These are phyloP conservation scores for Progne subis DNA, from an alignment of 2,113 vertebrate genomes.

Conservation along the genomic window DNA sequence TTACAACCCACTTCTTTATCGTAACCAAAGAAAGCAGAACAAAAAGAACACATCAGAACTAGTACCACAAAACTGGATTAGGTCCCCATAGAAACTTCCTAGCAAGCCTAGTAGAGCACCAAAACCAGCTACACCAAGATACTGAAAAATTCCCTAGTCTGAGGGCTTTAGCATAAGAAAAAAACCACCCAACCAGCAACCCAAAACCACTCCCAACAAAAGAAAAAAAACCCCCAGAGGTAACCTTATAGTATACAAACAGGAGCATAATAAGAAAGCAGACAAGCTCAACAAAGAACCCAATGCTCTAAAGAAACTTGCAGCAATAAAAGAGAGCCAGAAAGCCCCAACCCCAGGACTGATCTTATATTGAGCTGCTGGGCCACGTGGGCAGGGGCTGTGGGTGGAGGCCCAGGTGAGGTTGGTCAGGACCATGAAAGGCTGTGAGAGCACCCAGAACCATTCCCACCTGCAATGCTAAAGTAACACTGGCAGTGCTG, in stretches of 20 bases:
- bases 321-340: fast-evolving
- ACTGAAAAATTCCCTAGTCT: fast-evolving
- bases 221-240: no score
- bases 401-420: not conserved
- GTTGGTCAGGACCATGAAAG: not conserved
- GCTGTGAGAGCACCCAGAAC: not conserved
- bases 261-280: no score
- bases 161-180: not conserved
- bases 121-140: not conserved
- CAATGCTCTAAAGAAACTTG: fast-evolving
- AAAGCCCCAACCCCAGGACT: fast-evolving
- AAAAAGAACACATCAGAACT: not conserved
- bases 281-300: fast-evolving
- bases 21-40: fast-evolving
- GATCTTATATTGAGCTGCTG: not conserved
- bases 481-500: not conserved
- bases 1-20: not conserved
- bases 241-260: no score
- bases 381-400: not conserved
- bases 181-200: no score
- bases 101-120: fast-evolving
- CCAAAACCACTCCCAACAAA: not conserved
- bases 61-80: fast-evolving
- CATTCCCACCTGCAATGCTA: not conserved
- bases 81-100: not conserved